Base-by-base conservation (phyloP, 2,888 invertebrate species). In the Rotaria magnacalcarata region DNA sequence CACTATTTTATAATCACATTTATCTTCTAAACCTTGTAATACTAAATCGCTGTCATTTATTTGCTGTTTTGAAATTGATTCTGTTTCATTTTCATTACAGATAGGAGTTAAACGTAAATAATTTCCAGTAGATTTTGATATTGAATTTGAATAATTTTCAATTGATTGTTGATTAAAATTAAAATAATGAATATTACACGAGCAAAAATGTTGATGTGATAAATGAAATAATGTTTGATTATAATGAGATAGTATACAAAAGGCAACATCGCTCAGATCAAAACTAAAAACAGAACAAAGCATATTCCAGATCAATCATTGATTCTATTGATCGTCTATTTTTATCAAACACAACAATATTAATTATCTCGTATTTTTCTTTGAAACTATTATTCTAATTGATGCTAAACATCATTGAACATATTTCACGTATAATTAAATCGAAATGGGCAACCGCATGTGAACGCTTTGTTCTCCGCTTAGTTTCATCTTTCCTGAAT, bases 181-280 rank as follows among this genome's bases (percentile, higher is more conserved):
- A 21, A 80, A 80, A 80, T 80, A 80, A 80, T 80, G 47, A 43
- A 80, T 80, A 14, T 21, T 43, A 47, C 80, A 80, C 19, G 80
- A 80, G 47, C 80, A 80, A 10, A 47, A 47, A 80, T 80, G 41
- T 43, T 80, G 80, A 41, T 41, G 21, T 80, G 80, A 47, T 80
- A 80, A 24, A n/a, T 47, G 80, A 80, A 80, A 80, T 47, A 47
- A n/a, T 80, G 80, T 47, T n/a, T 47, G 80, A 80, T 80, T 80
- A 47, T 47, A 43, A 24, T 14, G 21, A 2, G 80, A 80, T n/a
- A 80, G n/a, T 0, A 80, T 80, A 80, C 80, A 80, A n/a, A 80
- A 80, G 5, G 47, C 80, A 43, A 80, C 80, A 47, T 80, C 80
- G n/a, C 47, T 47, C 6, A 80, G 47, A 80, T 47, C 47, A 47